Base-by-base conservation (phyloP, 2,797 vertebrate genomes). In the Rhinella marina region DNA sequence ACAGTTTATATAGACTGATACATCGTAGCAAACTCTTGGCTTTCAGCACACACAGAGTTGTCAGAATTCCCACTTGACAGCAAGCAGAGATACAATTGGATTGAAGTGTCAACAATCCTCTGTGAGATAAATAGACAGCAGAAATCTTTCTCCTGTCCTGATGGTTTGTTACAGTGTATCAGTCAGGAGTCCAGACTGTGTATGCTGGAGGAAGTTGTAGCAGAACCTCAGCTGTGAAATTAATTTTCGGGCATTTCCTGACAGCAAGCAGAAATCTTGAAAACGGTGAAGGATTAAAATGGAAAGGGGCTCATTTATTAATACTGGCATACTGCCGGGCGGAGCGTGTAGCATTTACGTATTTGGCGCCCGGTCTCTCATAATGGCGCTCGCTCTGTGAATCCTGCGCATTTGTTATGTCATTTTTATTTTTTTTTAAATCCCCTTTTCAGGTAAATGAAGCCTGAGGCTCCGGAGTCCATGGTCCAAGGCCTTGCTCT, bases 401-500 rank as follows among this genome's bases (percentile, higher is more conserved):
- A 59, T 59, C 3, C 27, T 16, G 27, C 14, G 7, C 7, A 11
- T 48, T 48, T 21, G 2, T 48, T 23, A 4, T 73, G 1, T 48
- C 19, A 17, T 10, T 1, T 23, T 8, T 23, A n/a, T 66, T 27
- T 1, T 23, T 8, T 23, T 64, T 66, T 27, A 66, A 66, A 56
- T 56, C 13, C 12, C 8, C 14, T 21, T n/a, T 25, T 29, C 32
- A 86, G 88, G 29, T 86, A 59, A 78, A 89, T 89, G 88, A 56
- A 62, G 32, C 32, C 88, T n/a, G 79, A 76, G 56, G 80, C 72
- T 19, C 29, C 70, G 23, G 84, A 78, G 21, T 82, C 88, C 21
- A 75, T 86, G 54, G 83, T 89, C 10, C 88, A 86, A 8, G 17
- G 72, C 1, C 64, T 89, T 9, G 70, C 84, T 27, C 84, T 54